A percentile compares a stretch with the other conserved stretches of the same genome.
phyloP scores from a whole-genome alignment of 2,888 invertebrate species.

The Tetropium fuscum region DNA sequence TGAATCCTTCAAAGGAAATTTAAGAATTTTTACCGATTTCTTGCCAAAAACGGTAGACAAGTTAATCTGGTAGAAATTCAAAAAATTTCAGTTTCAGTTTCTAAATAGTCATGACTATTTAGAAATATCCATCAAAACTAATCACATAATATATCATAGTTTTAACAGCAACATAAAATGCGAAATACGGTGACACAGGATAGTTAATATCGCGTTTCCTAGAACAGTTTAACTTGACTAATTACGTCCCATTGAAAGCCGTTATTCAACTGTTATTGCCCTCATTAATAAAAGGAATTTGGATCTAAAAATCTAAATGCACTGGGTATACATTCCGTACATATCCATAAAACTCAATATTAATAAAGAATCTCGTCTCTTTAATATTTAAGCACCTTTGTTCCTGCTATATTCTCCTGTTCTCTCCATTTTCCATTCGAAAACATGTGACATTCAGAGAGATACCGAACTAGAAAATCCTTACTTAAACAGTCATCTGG shows the following conservation, averaged over 20 bases:
- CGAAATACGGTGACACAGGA: background rate
- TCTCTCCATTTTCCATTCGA: conserved; percentile 6
- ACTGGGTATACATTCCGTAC: background rate
- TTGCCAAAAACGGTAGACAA: too few species aligned
- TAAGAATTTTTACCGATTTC: too few species aligned
- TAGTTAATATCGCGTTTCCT: too few species aligned
- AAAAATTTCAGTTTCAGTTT: too few species aligned
- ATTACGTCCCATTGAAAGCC: too few species aligned
- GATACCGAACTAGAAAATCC: conserved; percentile 16
- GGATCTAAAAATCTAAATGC: conserved; percentile 2
- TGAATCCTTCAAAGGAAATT: too few species aligned
- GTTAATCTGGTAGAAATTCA: too few species aligned
- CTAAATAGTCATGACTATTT: too few species aligned
- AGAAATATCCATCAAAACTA: too few species aligned
- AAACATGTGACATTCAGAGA: conserved; percentile 22
- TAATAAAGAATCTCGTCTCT: conserved; percentile 13
- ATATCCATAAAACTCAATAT: conserved; percentile 16
- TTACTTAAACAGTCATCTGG: conserved; percentile 20
- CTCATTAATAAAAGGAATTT: conserved; percentile 2
- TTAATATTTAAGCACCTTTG: conserved; percentile 16
- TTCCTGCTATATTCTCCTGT: conserved; percentile 13
- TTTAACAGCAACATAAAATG: background rate
- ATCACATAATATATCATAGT: too few species aligned
- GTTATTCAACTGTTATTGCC: conserved; percentile 1
- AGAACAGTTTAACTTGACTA: background rate